Evolutionary conservation across 2,888 invertebrate genomes (phyloP).

Genomic region (Candidula unifasciata): DNA sequence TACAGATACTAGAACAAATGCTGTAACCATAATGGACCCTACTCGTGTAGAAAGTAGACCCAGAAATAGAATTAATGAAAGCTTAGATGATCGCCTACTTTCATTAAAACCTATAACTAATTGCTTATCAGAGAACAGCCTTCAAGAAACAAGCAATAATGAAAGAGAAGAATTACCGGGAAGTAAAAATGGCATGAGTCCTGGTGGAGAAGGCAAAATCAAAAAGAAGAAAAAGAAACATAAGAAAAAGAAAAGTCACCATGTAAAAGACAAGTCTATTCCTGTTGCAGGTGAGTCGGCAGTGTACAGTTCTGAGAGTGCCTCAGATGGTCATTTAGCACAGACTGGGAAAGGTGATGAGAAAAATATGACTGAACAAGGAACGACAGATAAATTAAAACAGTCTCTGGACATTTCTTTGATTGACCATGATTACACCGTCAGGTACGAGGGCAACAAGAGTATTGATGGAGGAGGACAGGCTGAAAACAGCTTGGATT

Average conservation of each 20-base stretch:
- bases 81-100: too few relatives aligned
- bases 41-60: too few relatives aligned
- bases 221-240: not conserved
- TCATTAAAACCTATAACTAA: too few relatives aligned
- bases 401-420: not conserved
- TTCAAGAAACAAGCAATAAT: conserved; percentile 17
- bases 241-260: not conserved
- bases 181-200: not conserved
- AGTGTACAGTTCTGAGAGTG: not conserved
- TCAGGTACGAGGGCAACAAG: not conserved
- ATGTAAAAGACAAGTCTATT: not conserved
- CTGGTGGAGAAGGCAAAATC: not conserved
- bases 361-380: not conserved
- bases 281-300: not conserved
- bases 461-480: not conserved
- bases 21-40: too few relatives aligned
- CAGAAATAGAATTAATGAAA: too few relatives aligned
- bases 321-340: not conserved
- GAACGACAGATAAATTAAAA: not conserved
- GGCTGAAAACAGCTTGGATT: not conserved
- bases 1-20: too few relatives aligned
- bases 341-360: not conserved
- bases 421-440: conserved; percentile 40
- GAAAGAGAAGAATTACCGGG: not conserved
- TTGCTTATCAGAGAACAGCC: not conserved